A percentile compares a stretch with the other conserved stretches of the same genome.
These are phyloP conservation scores for Zaprionus africanus DNA, from an alignment of 1,140 invertebrate genomes.

Conservation along the genomic window DNA sequence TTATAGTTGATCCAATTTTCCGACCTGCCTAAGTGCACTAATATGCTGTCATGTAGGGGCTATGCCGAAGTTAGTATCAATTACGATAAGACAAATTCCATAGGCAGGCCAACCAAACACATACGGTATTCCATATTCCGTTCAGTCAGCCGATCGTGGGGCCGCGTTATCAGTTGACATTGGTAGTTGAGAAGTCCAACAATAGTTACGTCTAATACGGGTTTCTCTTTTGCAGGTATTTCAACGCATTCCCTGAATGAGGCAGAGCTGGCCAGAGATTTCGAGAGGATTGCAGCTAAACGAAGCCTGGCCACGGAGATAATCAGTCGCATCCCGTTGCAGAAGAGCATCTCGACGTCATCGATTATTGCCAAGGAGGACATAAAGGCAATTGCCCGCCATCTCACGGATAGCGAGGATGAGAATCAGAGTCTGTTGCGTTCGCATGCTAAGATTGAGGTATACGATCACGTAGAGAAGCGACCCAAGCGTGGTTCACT, in stretches of 20 bases:
- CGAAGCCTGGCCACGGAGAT: constrained; percentile 86
- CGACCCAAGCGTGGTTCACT: constrained; percentile 93
- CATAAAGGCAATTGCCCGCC: constrained; percentile 77
- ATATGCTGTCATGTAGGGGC: constrained; percentile 52
- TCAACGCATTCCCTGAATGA: constrained; percentile 94
- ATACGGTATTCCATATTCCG: background rate
- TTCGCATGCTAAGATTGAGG: constrained; percentile 85
- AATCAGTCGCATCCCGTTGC: constrained; percentile 91
- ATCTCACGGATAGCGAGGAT: constrained; percentile 84
- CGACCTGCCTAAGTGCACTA: background rate
- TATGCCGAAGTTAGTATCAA: constrained; percentile 60
- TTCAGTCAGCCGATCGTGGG: background rate
- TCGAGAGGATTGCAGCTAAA: constrained; percentile 86
- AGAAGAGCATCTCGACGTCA: constrained; percentile 96
- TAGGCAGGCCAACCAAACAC: constrained; percentile 36
- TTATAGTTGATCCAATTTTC: background rate
- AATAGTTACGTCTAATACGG: constrained; percentile 13
- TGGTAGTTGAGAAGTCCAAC: constrained; percentile 28
- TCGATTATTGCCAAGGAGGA: constrained; percentile 86
- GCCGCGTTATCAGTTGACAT: constrained; percentile 58
- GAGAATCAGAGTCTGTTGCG: constrained; percentile 83
- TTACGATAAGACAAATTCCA: constrained; percentile 78
- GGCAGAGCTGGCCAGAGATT: constrained; percentile 91
- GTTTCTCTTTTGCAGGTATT: constrained; percentile 83
- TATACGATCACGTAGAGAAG: constrained; percentile 92